A percentile compares a stretch with the other conserved stretches of the same genome.
phyloP scores from a whole-genome alignment of 2,888 invertebrate genomes.

The Drosophila falleni region DNA sequence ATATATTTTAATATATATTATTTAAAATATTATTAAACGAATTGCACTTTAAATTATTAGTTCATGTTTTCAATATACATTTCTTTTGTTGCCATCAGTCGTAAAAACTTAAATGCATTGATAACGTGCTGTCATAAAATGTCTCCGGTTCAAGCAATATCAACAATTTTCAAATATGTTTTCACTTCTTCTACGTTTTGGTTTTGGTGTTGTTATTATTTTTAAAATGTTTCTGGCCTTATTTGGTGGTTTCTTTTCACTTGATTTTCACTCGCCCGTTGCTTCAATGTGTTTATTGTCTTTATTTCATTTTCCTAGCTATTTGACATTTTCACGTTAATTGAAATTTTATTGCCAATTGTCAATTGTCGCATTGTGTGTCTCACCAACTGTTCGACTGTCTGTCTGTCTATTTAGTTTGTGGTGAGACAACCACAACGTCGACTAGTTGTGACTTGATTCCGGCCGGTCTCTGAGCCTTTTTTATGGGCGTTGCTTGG shows the following conservation, averaged over 20 bases:
- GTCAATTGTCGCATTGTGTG: constrained; percentile 60
- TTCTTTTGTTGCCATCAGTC: neutral
- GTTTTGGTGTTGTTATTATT: neutral
- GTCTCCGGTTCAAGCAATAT: neutral
- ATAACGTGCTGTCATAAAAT: constrained; percentile 1
- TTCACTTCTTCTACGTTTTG: constrained; percentile 1
- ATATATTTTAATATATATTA: no score
- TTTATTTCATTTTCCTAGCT: constrained; percentile 40
- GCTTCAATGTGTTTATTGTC: constrained; percentile 25
- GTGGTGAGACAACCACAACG: constrained; percentile 3
- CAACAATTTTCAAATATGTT: constrained; percentile 12
- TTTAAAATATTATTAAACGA: neutral
- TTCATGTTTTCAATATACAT: neutral
- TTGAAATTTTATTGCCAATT: constrained; percentile 73
- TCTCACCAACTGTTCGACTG: neutral
- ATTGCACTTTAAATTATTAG: no score
- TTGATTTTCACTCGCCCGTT: constrained; percentile 29
- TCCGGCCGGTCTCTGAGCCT: constrained; percentile 32
- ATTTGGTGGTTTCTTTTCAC: constrained; percentile 27
- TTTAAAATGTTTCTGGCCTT: constrained; percentile 14
- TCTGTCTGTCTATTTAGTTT: constrained; percentile 8
- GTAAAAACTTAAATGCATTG: neutral
- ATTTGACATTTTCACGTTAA: constrained; percentile 62
- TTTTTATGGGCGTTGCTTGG: constrained; percentile 70
- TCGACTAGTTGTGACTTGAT: constrained; percentile 23